Conservation (phyloP, 2,113 vertebrate species). For the Lophotis ruficrista region DNA sequence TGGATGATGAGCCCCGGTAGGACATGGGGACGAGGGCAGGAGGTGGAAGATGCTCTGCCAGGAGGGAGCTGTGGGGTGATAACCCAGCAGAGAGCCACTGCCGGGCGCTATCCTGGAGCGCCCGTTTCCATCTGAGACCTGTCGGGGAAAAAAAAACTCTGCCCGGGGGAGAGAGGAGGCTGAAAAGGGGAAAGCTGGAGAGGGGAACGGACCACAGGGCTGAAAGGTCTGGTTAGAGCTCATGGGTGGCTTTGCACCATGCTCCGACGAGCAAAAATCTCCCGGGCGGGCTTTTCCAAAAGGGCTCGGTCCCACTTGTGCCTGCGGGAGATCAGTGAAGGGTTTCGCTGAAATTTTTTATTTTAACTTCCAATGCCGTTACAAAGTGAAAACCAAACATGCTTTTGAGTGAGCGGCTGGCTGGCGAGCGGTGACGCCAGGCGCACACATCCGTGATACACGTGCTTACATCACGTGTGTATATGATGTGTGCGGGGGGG, state of each 20-base stretch:
- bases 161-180: not conserved
- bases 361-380: not conserved
- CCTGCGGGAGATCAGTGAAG: not conserved
- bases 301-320: not conserved
- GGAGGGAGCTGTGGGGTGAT: not conserved
- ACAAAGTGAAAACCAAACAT: conserved; percentile 29
- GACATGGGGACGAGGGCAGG: not conserved
- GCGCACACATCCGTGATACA: conserved; percentile 28
- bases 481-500: conserved; percentile 8
- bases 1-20: not conserved
- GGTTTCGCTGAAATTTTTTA: not conserved
- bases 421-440: not conserved
- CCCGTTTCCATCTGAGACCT: not conserved
- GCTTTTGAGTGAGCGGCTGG: conserved; percentile 13
- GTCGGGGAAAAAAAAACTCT: not conserved
- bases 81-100: not conserved
- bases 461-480: conserved; percentile 6
- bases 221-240: not conserved
- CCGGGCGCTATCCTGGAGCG: not conserved
- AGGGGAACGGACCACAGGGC: fast-evolving
- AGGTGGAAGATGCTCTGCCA: not conserved
- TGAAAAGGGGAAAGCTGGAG: not conserved
- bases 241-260: fast-evolving
- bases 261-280: fast-evolving
- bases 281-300: not conserved